These are phyloP conservation scores for Lepisosteus oculatus DNA, from an alignment of 2,113 vertebrate genomes.

Conservation along the genomic window DNA sequence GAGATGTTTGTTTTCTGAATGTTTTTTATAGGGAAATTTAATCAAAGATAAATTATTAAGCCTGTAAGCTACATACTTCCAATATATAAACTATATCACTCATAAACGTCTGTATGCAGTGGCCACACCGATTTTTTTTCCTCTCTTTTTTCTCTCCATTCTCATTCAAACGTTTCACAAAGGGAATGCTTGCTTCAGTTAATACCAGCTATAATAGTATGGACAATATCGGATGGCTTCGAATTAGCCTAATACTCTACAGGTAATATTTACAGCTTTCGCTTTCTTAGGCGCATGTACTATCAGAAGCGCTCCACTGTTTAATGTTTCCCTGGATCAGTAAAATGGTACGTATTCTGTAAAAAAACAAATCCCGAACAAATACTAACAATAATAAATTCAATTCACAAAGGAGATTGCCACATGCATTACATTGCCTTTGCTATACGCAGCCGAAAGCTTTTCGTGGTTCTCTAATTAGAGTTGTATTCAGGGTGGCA, in stretches of 20 bases:
- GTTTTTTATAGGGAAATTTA: too few species aligned
- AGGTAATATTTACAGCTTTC: slow-evolving; percentile 61
- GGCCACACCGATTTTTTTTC: not conserved
- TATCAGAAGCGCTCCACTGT: not conserved
- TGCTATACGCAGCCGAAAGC: slow-evolving; percentile 57
- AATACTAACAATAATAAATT: slow-evolving; percentile 37
- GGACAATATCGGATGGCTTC: not conserved
- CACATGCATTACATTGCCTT: slow-evolving; percentile 42
- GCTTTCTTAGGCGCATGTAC: slow-evolving; percentile 12
- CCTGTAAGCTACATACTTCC: too few species aligned
- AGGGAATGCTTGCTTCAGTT: not conserved
- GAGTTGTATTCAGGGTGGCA: slow-evolving; percentile 76
- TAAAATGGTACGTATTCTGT: not conserved
- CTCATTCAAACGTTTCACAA: not conserved
- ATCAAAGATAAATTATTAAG: too few species aligned
- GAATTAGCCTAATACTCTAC: slow-evolving; percentile 42
- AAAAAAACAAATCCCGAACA: not conserved
- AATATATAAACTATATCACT: too few species aligned
- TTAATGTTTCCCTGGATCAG: too few species aligned
- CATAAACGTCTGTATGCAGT: not conserved
- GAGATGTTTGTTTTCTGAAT: too few species aligned
- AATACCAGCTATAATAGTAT: not conserved
- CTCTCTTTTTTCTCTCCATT: not conserved
- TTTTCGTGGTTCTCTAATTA: slow-evolving; percentile 78
- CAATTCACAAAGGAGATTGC: slow-evolving; percentile 43